Base-by-base conservation (phyloP, 2,888 invertebrate species). In the Serrognathus titanus region DNA sequence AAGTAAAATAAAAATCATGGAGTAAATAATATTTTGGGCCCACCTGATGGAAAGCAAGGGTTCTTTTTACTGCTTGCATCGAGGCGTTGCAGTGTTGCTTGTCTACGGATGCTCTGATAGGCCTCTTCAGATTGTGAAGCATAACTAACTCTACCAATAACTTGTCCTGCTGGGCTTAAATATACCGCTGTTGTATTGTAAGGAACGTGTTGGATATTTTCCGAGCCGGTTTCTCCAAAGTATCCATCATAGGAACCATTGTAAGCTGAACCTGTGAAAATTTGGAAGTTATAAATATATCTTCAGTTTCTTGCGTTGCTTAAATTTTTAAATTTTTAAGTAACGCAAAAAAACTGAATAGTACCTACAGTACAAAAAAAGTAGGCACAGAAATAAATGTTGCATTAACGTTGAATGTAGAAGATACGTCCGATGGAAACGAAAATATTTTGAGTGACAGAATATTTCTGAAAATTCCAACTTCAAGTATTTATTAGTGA, bases 151-250 rank as follows among this genome's bases (percentile, higher is more conserved):
- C 77, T 74, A 52, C 67, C 68, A 10, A 80, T 66, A 10, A 76
- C 73, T 51, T 67, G 66, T 48, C 78, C 79, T 0, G 77, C 76
- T 4, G 71, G 70, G 68, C 81, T 79, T 13, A 75, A 69, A 48
- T 70, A 66, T 1, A 81, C 71, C 1, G 75, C 76, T 6, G 73
- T 69, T 11, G 73, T 68, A 65, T 81, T 79, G 68, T 81, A 81
- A 1, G 62, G 48, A 10, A 75, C 73, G 13, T 71, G 72, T 35
- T 70, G 70, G 16, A 74, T 69, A 48, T 76, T 75, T 35, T 72
- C 69, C 60, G 69, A 66, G 0, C 78, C 78, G 2, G 72, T 69
- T 48, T 78, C 77, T 0, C 81, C 81, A 60, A 76, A 78, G 63
- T 79, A 80, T 3, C 71, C 73, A 62, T 81, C 79, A 57, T 70